phyloP scores from a whole-genome alignment of 1,140 invertebrate genomes.

The Drosophila leontia region DNA sequence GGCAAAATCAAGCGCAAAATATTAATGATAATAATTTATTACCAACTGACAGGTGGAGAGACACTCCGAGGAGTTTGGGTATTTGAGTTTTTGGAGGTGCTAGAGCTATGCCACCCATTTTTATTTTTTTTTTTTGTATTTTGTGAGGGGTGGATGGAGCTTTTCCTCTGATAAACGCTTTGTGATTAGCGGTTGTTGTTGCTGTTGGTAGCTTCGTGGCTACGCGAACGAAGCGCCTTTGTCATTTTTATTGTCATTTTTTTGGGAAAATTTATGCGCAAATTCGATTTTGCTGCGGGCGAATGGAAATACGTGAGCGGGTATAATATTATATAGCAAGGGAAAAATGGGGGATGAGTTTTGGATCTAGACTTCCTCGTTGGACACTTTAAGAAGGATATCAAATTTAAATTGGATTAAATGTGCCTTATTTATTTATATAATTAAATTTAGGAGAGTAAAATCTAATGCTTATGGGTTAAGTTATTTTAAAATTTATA shows the following conservation, averaged over 20 bases:
- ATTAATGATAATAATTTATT: constrained; percentile 80
- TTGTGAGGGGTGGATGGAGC: background rate
- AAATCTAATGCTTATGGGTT: background rate
- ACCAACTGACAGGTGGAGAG: constrained; percentile 67
- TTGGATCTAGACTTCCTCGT: constrained; percentile 5
- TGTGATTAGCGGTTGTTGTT: constrained; percentile 68
- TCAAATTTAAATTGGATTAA: constrained; percentile 10
- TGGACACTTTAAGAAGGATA: constrained; percentile 14
- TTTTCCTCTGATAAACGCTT: constrained; percentile 64
- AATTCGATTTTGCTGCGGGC: constrained; percentile 52
- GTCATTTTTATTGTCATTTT: constrained; percentile 72
- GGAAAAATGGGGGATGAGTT: background rate
- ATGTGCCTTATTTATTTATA: background rate
- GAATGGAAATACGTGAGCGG: constrained; percentile 41
- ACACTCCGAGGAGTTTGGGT: background rate
- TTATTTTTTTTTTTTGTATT: background rate
- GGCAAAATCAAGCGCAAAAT: constrained; percentile 74
- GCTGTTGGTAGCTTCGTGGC: constrained; percentile 34
- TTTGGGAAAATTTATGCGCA: constrained; percentile 67
- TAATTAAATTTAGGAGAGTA: constrained; percentile 2
- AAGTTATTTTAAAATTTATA: background rate
- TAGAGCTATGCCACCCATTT: constrained; percentile 19
- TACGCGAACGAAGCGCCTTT: constrained; percentile 33
- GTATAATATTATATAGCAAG: constrained; percentile 30
- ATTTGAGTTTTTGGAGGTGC: constrained; percentile 23